Conservation (phyloP, 2,113 vertebrate species). For the Illadopsis cleaveri region DNA sequence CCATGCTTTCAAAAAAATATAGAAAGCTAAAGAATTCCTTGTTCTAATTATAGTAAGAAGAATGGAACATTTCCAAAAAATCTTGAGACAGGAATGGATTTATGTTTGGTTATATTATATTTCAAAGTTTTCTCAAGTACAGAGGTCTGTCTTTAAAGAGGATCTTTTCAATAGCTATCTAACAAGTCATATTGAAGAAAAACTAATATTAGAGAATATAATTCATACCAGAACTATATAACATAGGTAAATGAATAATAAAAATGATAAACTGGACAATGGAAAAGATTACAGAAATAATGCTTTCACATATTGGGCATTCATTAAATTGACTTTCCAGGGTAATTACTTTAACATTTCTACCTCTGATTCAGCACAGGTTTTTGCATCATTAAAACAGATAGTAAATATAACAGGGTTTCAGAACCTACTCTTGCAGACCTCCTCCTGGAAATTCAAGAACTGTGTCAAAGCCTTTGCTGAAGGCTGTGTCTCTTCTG, state of each 20-base stretch:
- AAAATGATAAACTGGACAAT: slow-evolving; percentile 77
- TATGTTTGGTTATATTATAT: neutral
- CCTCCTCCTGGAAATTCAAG: slow-evolving; percentile 23
- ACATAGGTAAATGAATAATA: slow-evolving; percentile 80
- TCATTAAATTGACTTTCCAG: slow-evolving; percentile 78
- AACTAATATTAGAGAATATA: slow-evolving; percentile 54
- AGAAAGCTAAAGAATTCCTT: neutral
- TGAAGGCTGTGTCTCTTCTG: neutral
- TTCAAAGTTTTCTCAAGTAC: slow-evolving; percentile 11
- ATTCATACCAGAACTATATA: slow-evolving; percentile 73
- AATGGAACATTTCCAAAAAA: neutral
- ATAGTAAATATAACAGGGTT: slow-evolving; percentile 72
- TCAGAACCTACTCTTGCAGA: slow-evolving; percentile 13
- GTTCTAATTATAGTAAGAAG: neutral
- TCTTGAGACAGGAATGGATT: neutral
- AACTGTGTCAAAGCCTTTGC: neutral
- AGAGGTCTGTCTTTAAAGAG: slow-evolving; percentile 14
- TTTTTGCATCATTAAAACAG: slow-evolving; percentile 71
- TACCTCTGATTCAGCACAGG: slow-evolving; percentile 73
- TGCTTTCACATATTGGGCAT: slow-evolving; percentile 73
- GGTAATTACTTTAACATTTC: slow-evolving; percentile 80
- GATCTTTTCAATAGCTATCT: slow-evolving; percentile 33
- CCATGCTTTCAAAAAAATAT: neutral
- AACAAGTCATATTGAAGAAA: slow-evolving; percentile 43
- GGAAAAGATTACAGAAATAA: slow-evolving; percentile 81